Evolutionary conservation across 2,888 invertebrate species (phyloP).

Genomic region (Ormyrus rosae): DNA sequence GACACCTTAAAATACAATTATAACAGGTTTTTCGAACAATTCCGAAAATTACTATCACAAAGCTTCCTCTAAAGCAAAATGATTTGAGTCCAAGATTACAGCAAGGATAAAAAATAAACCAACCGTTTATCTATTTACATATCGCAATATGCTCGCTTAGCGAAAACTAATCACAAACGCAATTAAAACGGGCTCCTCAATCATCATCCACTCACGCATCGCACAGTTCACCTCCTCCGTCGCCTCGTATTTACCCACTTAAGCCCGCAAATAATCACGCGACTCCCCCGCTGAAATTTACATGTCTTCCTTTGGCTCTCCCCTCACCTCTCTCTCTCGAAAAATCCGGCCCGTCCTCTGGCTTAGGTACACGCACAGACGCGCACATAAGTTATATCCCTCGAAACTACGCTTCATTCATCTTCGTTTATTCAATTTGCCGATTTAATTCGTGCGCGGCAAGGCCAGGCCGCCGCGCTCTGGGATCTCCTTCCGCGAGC

Average conservation of each 20-base stretch:
- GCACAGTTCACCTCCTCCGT: too few relatives aligned
- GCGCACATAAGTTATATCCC: constrained; percentile 24
- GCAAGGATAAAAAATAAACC: too few relatives aligned
- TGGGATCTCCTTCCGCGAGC: background rate
- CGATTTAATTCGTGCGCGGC: constrained; percentile 32
- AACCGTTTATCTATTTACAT: too few relatives aligned
- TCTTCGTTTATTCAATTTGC: constrained; percentile 51
- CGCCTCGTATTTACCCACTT: constrained; percentile 19
- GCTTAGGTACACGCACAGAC: background rate
- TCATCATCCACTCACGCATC: too few relatives aligned
- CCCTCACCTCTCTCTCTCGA: background rate
- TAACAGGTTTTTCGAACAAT: too few relatives aligned
- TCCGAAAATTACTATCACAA: too few relatives aligned
- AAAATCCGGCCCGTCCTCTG: constrained; percentile 1
- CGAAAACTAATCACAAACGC: too few relatives aligned
- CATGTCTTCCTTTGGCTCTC: constrained; percentile 19
- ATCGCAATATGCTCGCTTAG: too few relatives aligned
- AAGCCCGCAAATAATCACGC: constrained; percentile 28
- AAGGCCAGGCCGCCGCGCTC: background rate
- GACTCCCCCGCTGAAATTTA: constrained; percentile 36
- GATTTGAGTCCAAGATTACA: too few relatives aligned
- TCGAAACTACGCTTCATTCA: constrained; percentile 28
- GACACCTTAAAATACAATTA: too few relatives aligned
- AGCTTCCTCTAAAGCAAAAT: too few relatives aligned
- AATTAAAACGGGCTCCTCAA: too few relatives aligned